These are phyloP conservation scores for Paralichthys olivaceus DNA, from an alignment of 2,113 vertebrate genomes.

Conservation along the genomic window DNA sequence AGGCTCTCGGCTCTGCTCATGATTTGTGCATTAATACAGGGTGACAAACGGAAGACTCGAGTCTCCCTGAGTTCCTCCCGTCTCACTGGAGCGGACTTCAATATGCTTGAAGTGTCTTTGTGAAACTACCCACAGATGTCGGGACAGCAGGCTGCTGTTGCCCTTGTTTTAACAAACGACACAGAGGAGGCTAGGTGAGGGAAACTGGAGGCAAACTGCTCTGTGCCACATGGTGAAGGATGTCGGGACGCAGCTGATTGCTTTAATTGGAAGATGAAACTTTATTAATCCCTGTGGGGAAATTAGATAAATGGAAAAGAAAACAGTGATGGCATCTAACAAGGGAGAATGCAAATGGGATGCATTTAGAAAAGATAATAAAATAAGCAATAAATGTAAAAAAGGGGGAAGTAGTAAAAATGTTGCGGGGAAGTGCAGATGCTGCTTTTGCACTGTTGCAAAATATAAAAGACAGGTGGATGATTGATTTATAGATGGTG, in stretches of 20 bases:
- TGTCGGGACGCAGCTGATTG: slow-evolving; percentile 29
- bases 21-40: slow-evolving; percentile 56
- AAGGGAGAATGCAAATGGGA: slow-evolving; percentile 7
- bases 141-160: slow-evolving; percentile 36
- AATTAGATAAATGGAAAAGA: slow-evolving; percentile 24
- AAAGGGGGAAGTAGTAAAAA: background rate
- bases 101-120: slow-evolving; percentile 54
- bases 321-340: slow-evolving; percentile 3
- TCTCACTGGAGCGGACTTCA: slow-evolving; percentile 44
- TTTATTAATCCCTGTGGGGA: slow-evolving; percentile 36
- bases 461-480: background rate
- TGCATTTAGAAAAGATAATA: background rate
- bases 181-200: slow-evolving; percentile 11
- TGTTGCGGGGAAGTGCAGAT: background rate
- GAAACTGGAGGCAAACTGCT: slow-evolving; percentile 28
- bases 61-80: slow-evolving; percentile 31
- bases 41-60: slow-evolving; percentile 52
- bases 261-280: slow-evolving; percentile 47
- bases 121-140: slow-evolving; percentile 39
- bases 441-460: background rate
- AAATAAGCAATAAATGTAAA: background rate
- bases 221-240: slow-evolving; percentile 35
- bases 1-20: slow-evolving; percentile 30
- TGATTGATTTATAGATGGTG: background rate
- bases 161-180: slow-evolving; percentile 44